Evolutionary conservation across 2,113 vertebrate species (phyloP), one percentile per base, ranked within the genome.

Genomic region (Albula glossodonta): DNA sequence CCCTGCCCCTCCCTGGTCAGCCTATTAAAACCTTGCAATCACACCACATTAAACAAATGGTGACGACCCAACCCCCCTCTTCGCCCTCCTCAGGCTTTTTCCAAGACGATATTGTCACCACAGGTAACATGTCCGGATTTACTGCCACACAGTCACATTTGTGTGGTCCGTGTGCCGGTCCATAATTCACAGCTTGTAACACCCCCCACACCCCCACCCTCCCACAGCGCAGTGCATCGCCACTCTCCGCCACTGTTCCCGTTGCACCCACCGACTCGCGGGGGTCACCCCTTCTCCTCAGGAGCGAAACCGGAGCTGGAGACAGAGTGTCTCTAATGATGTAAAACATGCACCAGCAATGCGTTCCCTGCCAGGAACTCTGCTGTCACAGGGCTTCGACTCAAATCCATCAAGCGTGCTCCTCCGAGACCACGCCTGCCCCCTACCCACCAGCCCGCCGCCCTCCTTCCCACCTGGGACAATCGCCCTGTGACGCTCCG

Each of bases 281-380:
- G 57, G 49, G 81, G 74, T 85, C 52, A 15, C 80, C 80, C 56
- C 82, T 41, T 50, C 31, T 22, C 80, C 6, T 51, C 12, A 48
- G 13, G 15, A 41, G 53, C 52, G 91, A 89, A 94, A 95, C 89
- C 91, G 88, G 88, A 93, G 88, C 86, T 87, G 80, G 50, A 91
- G 91, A 88, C 86, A 82, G 81, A 88, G 88, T 91, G 86, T 87
- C 86, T 89, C 85, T 83, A 85, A 89, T 89, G 89, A 93, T 94
- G 93, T 93, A 93, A 94, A 93, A 92, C 91, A 93, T 91, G 87
- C 70, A 49, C 77, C 2, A 91, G 90, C 89, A 89, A 88, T 90
- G 80, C 56, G 85, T 49, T 87, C 85, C 53, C 85, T 78, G 41
- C 78, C 5, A 41, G 31, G 83, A 83, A 7, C 25, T 80, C 66